Base-by-base conservation (phyloP, 2,797 vertebrate genomes). In the Arrhamphus sclerolepis region DNA sequence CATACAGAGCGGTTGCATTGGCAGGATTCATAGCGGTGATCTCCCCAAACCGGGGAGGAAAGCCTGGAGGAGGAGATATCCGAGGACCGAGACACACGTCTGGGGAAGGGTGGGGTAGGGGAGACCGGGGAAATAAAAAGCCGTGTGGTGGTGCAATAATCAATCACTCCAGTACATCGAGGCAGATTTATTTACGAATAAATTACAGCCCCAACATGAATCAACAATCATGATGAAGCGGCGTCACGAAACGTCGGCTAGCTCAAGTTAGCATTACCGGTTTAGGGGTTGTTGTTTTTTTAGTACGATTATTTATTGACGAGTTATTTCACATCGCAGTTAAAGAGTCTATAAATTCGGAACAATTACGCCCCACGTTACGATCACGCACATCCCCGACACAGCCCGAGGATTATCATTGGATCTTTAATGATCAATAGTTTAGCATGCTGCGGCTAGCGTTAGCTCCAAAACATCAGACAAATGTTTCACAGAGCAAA, bases 1-100 rank as follows among this genome's bases (percentile, higher is more conserved):
- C 94, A 92, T 97, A 98, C 87, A 98, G 90, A 87, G 94, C 86
- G 89, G 96, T 97, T 70, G 95, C 95, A 92, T 94, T 96, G 75
- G 95, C 94, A 46, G 96, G 96, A 94, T 97, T 97, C 97, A 98
- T 98, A 89, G 94, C 94, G 92, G 92, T 77, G 28, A 88, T 77
- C 74, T 75, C 82, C 52, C 74, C 75, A 70, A 78, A 71, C 72
- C 66, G 67, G 74, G 85, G 80, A 18, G 80, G 87, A 84, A 85
- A 87, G 86, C 90, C 88, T 80, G 9, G 29, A 13, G 72, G 39
- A 24, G 14, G 38, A 2, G 2, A 43, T 53, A 65, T 50, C 79
- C 80, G 75, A 60, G 34, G 34, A 2, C 13, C 64, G 40, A 51
- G 58, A 50, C 53, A 78, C 58, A n/a, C n/a, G n/a, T n/a, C n/a